Percentiles rank a stretch among this genome's conserved stretches.
These are phyloP conservation scores for Montipora capricornis DNA, from an alignment of 64 coral and sea anemone genomes.

Conservation along the genomic window DNA sequence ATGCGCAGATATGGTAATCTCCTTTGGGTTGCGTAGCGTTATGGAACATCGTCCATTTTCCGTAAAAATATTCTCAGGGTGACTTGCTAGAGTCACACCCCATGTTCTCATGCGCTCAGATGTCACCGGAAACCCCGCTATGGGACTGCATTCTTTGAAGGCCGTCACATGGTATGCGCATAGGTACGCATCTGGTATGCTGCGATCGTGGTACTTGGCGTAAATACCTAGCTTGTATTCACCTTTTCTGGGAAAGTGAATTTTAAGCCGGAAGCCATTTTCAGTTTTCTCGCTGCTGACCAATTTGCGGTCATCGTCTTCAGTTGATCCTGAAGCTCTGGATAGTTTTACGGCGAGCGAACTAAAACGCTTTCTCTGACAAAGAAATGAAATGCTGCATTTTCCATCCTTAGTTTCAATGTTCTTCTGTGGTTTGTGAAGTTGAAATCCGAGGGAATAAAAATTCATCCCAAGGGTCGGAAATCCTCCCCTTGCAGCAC, in stretches of 20 bases:
- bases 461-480: slow-evolving; percentile 33
- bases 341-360: neutral
- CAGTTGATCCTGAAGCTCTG: neutral
- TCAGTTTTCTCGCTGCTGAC: slow-evolving; percentile 48
- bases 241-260: slow-evolving; percentile 47
- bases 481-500: slow-evolving; percentile 30
- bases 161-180: slow-evolving; percentile 54
- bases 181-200: neutral
- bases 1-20: slow-evolving; percentile 4
- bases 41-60: slow-evolving; percentile 31
- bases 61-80: slow-evolving; percentile 58
- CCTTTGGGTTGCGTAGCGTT: slow-evolving; percentile 14
- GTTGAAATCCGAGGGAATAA: slow-evolving; percentile 46
- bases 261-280: slow-evolving; percentile 20
- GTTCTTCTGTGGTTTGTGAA: slow-evolving; percentile 36
- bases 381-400: slow-evolving; percentile 18
- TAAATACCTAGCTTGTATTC: slow-evolving; percentile 41
- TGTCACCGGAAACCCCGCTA: slow-evolving; percentile 41
- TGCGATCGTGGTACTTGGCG: neutral
- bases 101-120: slow-evolving; percentile 30
- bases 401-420: slow-evolving; percentile 52
- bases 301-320: neutral
- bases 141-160: slow-evolving; percentile 13
- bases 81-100: slow-evolving; percentile 46
- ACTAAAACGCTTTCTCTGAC: slow-evolving; percentile 14